A percentile compares a stretch with the other conserved stretches of the same genome.
Conservation (phyloP, 2,797 vertebrate species). For the Ataeniobius toweri region DNA sequence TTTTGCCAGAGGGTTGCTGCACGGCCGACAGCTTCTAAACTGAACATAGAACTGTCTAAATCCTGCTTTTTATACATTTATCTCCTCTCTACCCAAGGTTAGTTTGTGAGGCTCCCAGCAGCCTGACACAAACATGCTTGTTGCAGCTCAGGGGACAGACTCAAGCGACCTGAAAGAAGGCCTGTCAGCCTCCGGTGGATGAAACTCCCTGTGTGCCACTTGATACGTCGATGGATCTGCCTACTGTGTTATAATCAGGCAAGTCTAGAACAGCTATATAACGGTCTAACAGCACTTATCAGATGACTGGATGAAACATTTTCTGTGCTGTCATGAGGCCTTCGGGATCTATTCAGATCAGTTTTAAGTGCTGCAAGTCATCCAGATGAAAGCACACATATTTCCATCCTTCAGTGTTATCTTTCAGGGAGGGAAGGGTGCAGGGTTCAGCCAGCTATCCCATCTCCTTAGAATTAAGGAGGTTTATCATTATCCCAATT, state of each 20-base stretch:
- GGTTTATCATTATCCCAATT: background rate
- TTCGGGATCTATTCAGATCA: constrained; percentile 17
- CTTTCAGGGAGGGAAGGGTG: constrained; percentile 33
- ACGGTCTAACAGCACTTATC: constrained; percentile 13
- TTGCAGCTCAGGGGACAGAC: constrained; percentile 26
- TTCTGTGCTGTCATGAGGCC: constrained; percentile 21
- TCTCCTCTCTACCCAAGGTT: constrained; percentile 24
- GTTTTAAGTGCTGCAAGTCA: constrained; percentile 22
- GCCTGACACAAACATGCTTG: constrained; percentile 52
- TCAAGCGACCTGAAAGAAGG: constrained; percentile 28
- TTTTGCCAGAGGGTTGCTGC: constrained; percentile 27
- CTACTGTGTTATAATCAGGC: constrained; percentile 24
- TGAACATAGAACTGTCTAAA: constrained; percentile 19
- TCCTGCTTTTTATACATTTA: constrained; percentile 7
- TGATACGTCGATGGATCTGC: constrained; percentile 53
- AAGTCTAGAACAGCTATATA: constrained; percentile 12
- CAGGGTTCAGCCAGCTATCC: constrained; percentile 21
- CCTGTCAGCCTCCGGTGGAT: constrained; percentile 32
- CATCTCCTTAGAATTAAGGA: background rate
- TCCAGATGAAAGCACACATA: constrained; percentile 15
- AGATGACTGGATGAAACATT: constrained; percentile 7
- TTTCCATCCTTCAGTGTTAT: constrained; percentile 26
- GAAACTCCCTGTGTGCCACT: constrained; percentile 49
- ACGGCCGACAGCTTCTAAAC: constrained; percentile 27
- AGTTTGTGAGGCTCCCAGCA: constrained; percentile 58